phyloP scores from a whole-genome alignment of 2,888 invertebrate species.

The Mimas tiliae region DNA sequence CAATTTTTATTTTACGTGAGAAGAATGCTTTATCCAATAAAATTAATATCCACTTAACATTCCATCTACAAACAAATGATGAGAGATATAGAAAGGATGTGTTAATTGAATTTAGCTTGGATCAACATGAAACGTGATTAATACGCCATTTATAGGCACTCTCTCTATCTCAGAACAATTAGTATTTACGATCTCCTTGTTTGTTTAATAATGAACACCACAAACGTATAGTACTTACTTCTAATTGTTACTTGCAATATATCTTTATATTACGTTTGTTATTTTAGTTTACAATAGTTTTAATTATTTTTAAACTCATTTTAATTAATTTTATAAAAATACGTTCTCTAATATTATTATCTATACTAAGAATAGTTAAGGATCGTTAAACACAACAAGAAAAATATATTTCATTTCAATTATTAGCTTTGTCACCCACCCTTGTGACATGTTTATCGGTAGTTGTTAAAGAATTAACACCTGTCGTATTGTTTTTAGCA shows the following conservation, averaged over 20 bases:
- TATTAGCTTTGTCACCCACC: constrained; percentile 11
- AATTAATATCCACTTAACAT: background rate
- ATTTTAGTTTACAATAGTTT: too few species aligned
- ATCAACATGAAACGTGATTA: constrained; percentile 17
- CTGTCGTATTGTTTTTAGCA: constrained; percentile 11
- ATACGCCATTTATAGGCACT: constrained; percentile 18
- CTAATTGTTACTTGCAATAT: background rate
- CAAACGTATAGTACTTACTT: background rate
- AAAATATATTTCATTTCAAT: constrained; percentile 12
- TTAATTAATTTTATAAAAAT: constrained; percentile 2
- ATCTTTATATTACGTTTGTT: background rate
- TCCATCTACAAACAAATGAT: background rate
- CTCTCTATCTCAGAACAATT: constrained; percentile 14
- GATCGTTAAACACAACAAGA: constrained; percentile 10
- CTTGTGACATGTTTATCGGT: background rate
- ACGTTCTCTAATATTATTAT: background rate
- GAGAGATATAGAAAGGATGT: background rate
- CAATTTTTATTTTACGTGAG: too few species aligned
- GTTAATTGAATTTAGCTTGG: constrained; percentile 18
- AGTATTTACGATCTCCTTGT: constrained; percentile 18
- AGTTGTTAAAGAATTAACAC: constrained; percentile 10
- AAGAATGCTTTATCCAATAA: too few species aligned
- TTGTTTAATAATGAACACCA: background rate
- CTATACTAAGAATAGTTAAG: background rate
- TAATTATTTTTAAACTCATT: too few species aligned